Evolutionary conservation across 2,797 vertebrate genomes (phyloP).

Genomic region (Anguilla megastoma): DNA sequence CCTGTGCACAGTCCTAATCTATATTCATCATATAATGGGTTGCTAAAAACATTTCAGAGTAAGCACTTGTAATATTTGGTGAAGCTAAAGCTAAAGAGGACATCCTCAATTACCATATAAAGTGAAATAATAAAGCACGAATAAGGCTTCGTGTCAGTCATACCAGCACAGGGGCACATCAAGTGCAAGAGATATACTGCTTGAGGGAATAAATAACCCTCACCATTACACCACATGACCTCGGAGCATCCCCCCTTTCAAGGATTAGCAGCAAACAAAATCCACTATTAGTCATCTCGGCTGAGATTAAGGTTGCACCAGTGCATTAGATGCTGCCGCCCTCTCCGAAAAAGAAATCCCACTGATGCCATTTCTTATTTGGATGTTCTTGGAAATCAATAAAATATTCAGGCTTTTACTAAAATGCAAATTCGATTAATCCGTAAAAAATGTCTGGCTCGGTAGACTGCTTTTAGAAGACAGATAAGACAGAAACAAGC

Average conservation of each 20-base stretch:
- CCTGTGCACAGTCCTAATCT: neutral
- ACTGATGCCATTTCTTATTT: constrained; percentile 30
- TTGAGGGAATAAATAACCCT: constrained; percentile 28
- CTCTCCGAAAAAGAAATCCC: constrained; percentile 36
- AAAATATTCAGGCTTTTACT: constrained; percentile 32
- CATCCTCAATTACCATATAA: neutral
- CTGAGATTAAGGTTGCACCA: constrained; percentile 51
- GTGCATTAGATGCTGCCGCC: constrained; percentile 40
- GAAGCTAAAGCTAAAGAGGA: neutral
- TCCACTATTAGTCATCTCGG: constrained; percentile 46
- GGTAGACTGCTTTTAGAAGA: neutral
- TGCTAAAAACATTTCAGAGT: neutral
- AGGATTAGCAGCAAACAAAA: constrained; percentile 57
- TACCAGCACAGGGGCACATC: neutral
- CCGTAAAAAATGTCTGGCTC: constrained; percentile 31
- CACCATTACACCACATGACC: constrained; percentile 46
- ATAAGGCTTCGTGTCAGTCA: neutral
- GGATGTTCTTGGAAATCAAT: constrained; percentile 39
- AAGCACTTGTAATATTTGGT: neutral
- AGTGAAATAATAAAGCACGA: neutral
- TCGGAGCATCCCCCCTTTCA: constrained; percentile 42
- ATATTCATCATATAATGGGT: neutral
- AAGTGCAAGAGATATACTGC: constrained; percentile 28
- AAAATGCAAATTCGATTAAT: constrained; percentile 50
- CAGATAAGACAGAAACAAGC: neutral